Evolutionary conservation across 2,888 invertebrate genomes (phyloP), one percentile per base, ranked within the genome.

Genomic region (Altica lythri): DNA sequence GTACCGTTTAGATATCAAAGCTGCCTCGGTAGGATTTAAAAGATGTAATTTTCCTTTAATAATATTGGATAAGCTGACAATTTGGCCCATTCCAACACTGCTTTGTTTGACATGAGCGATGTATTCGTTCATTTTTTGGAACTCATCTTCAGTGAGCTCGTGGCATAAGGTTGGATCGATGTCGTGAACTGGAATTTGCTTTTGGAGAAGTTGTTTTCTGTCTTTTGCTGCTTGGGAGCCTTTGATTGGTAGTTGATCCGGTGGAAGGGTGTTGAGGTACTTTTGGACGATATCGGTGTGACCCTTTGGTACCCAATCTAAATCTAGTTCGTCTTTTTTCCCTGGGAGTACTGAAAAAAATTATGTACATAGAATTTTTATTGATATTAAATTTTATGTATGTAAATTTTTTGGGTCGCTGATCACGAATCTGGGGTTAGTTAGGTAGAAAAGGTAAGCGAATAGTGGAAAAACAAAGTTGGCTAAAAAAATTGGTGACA

Each of bases 101-200:
- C 67, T 70, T 42, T 73, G 69, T 45, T 75, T 74, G 17, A 77
- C 65, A 52, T 77, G 75, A n/a, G 69, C 69, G 12, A 77, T 69
- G 57, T 77, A 77, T 50, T 77, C 76, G 43, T 75, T 71, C 75
- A 77, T 75, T 63, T 74, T 67, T 14, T 70, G 67, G 34, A 74
- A 59, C 63, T 77, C 77, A 2, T 71, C 70, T 18, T 74, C 74
- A 9, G 80, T 79, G 4, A 84, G 74, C 46, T 79, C 77, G 63
- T 83, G 81, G 62, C 83, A 84, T n/a, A 78, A 71, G 32, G 77
- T 76, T 14, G 83, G 78, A 72, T 90, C 89, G 38, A 92, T 84
- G 71, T 92, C 92, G 69, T 92, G 92, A 1, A 89, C 82, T 8
- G 92, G 92, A 51, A 93, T 81, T 77, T 94, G 93, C 57, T 89